Conservation (phyloP, 2,113 vertebrate species). For the Peromyscus californicus region DNA sequence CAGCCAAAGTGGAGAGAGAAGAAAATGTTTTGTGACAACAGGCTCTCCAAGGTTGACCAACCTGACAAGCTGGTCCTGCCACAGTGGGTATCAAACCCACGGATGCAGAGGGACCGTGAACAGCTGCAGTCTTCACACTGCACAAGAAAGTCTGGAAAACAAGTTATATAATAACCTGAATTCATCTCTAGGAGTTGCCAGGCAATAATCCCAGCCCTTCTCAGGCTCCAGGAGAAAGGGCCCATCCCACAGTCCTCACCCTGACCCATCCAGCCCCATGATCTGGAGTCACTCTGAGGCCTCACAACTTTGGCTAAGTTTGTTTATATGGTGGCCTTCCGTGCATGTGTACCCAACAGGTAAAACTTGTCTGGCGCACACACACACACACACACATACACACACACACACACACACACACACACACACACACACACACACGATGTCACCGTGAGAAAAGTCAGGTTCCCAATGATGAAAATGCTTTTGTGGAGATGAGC, state of each 20-base stretch:
- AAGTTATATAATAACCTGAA: conserved; percentile 74
- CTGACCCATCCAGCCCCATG: background rate
- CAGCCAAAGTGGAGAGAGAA: conserved; percentile 77
- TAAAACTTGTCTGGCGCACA: background rate
- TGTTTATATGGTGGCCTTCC: background rate
- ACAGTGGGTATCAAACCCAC: conserved; percentile 36
- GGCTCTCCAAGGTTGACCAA: conserved; percentile 75
- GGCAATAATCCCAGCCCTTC: background rate
- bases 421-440: background rate
- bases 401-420: background rate
- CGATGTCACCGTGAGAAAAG: background rate
- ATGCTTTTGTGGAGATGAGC: background rate
- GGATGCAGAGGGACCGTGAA: background rate
- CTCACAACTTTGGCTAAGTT: background rate
- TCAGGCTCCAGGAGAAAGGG: background rate
- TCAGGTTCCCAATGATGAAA: background rate
- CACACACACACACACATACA: background rate
- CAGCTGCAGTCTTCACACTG: conserved; percentile 1
- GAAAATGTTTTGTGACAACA: conserved; percentile 77
- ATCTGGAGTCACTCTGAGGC: background rate
- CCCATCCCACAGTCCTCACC: background rate
- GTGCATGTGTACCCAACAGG: background rate
- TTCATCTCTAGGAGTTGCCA: conserved; percentile 49
- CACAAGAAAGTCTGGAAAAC: conserved; percentile 59
- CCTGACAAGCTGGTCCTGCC: conserved; percentile 70